Base-by-base conservation (phyloP, 2,113 vertebrate species). In the Sturnus vulgaris region DNA sequence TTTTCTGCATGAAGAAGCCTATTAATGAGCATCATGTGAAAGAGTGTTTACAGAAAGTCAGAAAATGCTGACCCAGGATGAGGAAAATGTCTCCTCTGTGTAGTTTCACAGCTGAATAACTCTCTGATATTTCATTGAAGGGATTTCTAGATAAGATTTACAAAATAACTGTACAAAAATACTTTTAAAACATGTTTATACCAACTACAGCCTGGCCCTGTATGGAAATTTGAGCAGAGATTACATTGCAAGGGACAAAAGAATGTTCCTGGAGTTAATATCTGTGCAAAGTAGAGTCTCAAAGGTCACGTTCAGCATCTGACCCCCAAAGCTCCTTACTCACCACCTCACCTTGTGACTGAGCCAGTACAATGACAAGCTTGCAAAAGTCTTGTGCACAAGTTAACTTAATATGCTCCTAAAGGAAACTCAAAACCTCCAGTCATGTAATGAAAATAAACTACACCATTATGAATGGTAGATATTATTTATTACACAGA, bases 1-100 rank as follows among this genome's bases (percentile, higher is more conserved):
- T 97, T 97, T 98, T 98, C 97, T 97, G 96, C 97, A 97, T 97
- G 97, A 98, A 65, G 86, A 97, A 97, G 70, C 83, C 88, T 95
- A 97, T 97, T 97, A 98, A 97, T 40, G n/a, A 83, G 92, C 91
- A 96, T 97, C 96, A 96, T 95, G 95, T 95, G 93, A 97, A 80
- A 13, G 61, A 95, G 63, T 97, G 96, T 97, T 98, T 97, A 97
- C 92, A 96, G 90, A 82, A 97, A 95, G 80, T 82, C 91, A 97
- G 90, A 97, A 98, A 98, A 94, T 96, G 94, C 96, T 98, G 96
- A 97, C 70, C 90, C 86, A 88, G 93, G 92, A 93, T 90, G 91
- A 96, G 90, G 78, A 95, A 96, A 98, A 97, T 90, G 79, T 93
- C 53, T 79, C 78, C 28, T 96, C 84, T 82, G 22, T 37, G 19